A percentile compares a stretch with the other conserved stretches of the same genome.
Conservation (phyloP, 2,888 invertebrate species). For the Belgica antarctica region DNA sequence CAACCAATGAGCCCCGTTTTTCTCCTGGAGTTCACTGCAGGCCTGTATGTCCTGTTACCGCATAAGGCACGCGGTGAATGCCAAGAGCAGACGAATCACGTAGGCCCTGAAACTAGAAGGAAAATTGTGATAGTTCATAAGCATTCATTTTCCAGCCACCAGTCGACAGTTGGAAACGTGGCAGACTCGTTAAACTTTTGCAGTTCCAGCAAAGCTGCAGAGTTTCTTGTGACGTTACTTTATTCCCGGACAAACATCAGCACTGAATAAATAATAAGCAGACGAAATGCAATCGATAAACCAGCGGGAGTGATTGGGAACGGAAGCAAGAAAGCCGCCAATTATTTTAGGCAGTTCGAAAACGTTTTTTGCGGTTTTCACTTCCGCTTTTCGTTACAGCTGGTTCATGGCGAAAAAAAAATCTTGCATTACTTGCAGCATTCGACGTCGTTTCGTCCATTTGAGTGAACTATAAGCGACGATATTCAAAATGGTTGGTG, state of each 20-base stretch:
- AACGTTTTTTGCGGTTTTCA: not conserved
- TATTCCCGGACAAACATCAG: slow-evolving; percentile 15
- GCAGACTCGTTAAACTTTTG: slow-evolving; percentile 11
- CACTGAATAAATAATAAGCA: slow-evolving; percentile 5
- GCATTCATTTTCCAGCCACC: not conserved
- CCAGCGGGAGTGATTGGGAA: not conserved
- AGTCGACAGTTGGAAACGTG: slow-evolving; percentile 4
- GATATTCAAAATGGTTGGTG: not conserved
- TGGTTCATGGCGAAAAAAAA: not conserved
- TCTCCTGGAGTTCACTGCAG: slow-evolving; percentile 95
- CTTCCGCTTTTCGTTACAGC: not conserved
- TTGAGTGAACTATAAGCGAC: not conserved
- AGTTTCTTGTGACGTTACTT: not conserved
- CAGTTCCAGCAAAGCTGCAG: not conserved
- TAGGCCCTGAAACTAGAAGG: slow-evolving; percentile 43
- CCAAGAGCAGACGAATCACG: slow-evolving; percentile 85
- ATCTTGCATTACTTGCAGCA: not conserved
- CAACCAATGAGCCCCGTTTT: slow-evolving; percentile 53
- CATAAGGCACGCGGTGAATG: slow-evolving; percentile 99
- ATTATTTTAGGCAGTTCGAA: not conserved
- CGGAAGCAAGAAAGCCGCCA: slow-evolving; percentile 5
- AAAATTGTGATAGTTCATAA: slow-evolving; percentile 35
- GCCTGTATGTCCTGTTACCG: slow-evolving; percentile 77
- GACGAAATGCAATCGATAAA: slow-evolving; percentile 23
- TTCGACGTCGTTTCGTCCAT: not conserved